Conservation (phyloP, 1,140 invertebrate species). For the Drosophila pachea region DNA sequence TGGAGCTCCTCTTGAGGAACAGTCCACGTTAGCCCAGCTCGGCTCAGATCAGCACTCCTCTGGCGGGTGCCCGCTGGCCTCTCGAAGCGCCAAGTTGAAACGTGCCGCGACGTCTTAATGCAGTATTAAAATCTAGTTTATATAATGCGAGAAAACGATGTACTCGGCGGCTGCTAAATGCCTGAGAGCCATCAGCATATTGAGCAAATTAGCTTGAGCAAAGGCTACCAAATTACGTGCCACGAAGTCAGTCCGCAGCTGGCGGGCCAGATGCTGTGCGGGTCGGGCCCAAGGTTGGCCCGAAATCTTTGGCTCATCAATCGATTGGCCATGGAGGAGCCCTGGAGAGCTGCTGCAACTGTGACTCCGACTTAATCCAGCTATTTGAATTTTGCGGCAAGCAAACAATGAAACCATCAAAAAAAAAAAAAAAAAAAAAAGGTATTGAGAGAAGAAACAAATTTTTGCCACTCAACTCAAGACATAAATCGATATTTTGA, state of each 20-base stretch:
- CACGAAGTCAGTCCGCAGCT: background rate
- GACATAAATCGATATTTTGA: slow-evolving; percentile 56
- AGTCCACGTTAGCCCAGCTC: too few species aligned
- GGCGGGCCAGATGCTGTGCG: background rate
- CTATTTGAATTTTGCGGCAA: slow-evolving; percentile 37
- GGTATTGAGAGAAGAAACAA: background rate
- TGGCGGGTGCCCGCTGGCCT: background rate
- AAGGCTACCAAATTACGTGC: slow-evolving; percentile 35
- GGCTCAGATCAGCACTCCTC: too few species aligned
- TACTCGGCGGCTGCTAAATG: slow-evolving; percentile 35
- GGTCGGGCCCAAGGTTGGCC: too few species aligned
- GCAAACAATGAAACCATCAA: slow-evolving; percentile 39
- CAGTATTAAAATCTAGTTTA: slow-evolving; percentile 42
- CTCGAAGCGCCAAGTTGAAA: slow-evolving; percentile 23
- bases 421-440: slow-evolving; percentile 27
- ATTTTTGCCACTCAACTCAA: slow-evolving; percentile 28
- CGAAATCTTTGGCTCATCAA: slow-evolving; percentile 29
- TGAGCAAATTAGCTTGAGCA: slow-evolving; percentile 44
- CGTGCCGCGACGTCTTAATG: slow-evolving; percentile 36
- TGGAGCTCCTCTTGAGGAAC: too few species aligned
- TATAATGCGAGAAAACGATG: slow-evolving; percentile 22
- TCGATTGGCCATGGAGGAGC: slow-evolving; percentile 26
- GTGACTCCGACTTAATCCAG: slow-evolving; percentile 39
- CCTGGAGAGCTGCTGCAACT: slow-evolving; percentile 5
- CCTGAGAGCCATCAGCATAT: slow-evolving; percentile 38